Evolutionary conservation across 2,888 invertebrate species (phyloP).

Genomic region (Erebia ligea): DNA sequence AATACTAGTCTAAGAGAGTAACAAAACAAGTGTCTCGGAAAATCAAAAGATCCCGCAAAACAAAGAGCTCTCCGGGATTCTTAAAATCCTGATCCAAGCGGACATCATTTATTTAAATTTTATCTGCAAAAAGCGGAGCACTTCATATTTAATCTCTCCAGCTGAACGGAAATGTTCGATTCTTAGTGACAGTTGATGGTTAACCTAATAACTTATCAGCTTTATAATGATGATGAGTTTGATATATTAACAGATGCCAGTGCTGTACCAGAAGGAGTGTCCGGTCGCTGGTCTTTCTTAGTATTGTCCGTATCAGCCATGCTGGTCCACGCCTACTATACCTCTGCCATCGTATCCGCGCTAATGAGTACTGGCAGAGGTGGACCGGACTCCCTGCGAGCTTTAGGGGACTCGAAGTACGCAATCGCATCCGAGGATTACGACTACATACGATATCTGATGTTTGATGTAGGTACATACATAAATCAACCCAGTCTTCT

Average conservation of each 20-base stretch:
- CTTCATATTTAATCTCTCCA: no score
- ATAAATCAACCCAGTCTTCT: not conserved
- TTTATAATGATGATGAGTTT: not conserved
- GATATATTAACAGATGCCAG: slow-evolving; percentile 58
- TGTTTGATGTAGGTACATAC: slow-evolving; percentile 63
- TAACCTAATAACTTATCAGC: not conserved
- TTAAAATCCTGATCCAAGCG: no score
- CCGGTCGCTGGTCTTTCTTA: slow-evolving; percentile 66
- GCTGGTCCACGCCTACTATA: slow-evolving; percentile 73
- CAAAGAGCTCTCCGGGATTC: no score
- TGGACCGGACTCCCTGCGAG: slow-evolving; percentile 57
- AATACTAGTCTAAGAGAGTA: no score
- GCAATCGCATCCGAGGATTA: slow-evolving; percentile 67
- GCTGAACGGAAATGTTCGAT: not conserved
- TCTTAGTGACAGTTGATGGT: not conserved
- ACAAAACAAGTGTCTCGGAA: no score
- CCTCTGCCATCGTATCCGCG: slow-evolving; percentile 71
- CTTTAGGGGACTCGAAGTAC: slow-evolving; percentile 67
- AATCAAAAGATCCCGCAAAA: no score
- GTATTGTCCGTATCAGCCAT: slow-evolving; percentile 67
- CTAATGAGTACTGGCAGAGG: slow-evolving; percentile 66
- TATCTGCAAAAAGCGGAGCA: no score
- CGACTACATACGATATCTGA: slow-evolving; percentile 60
- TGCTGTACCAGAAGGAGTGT: slow-evolving; percentile 62
- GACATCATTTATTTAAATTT: no score